Conservation (phyloP, 2,888 invertebrate genomes). For the Sphecodes monilicornis region DNA sequence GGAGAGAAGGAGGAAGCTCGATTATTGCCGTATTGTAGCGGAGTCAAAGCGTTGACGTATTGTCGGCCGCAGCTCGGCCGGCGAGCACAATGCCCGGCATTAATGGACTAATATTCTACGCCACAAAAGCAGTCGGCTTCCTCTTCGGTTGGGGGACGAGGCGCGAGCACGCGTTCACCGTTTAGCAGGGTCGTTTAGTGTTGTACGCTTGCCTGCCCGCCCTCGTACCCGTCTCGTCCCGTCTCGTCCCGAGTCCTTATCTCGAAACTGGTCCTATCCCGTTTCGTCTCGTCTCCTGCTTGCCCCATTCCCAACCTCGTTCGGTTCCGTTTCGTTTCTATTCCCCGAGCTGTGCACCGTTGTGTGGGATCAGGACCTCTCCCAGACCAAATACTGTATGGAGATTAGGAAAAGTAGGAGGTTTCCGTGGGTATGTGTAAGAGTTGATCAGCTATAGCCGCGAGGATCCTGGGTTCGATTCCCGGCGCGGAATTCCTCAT, state of each 20-base stretch:
- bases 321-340: constrained; percentile 21
- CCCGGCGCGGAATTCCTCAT: too few species aligned
- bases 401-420: too few species aligned
- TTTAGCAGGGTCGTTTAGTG: constrained; percentile 54
- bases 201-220: constrained; percentile 19
- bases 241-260: background rate
- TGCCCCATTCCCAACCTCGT: background rate
- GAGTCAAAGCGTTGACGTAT: constrained; percentile 76
- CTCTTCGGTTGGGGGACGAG: constrained; percentile 50
- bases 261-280: background rate
- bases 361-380: too few species aligned
- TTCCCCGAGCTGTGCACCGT: background rate
- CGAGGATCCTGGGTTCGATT: too few species aligned
- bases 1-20: constrained; percentile 71
- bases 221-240: background rate
- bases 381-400: too few species aligned
- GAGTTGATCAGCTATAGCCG: too few species aligned
- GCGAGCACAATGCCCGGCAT: constrained; percentile 70
- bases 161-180: constrained; percentile 57
- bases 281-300: constrained; percentile 1
- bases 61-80: constrained; percentile 67
- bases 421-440: too few species aligned
- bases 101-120: constrained; percentile 74
- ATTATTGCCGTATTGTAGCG: constrained; percentile 75
- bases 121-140: constrained; percentile 70